These are phyloP conservation scores for Neomonachus schauinslandi DNA, from an alignment of 2,113 vertebrate species.

Conservation along the genomic window DNA sequence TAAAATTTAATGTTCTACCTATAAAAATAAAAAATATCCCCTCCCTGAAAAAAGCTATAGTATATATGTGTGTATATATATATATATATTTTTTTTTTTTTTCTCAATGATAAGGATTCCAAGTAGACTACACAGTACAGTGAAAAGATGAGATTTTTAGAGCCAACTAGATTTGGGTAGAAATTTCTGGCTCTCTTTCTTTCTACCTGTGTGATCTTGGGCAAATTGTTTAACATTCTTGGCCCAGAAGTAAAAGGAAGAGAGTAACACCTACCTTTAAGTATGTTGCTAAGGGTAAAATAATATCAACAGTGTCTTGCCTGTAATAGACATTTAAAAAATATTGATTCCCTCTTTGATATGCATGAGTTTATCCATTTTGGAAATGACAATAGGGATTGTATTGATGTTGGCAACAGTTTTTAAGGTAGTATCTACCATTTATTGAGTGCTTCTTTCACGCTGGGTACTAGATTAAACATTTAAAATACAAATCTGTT, in stretches of 20 bases:
- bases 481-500: neutral
- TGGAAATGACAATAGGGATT: neutral
- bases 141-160: neutral
- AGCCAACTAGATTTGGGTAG: neutral
- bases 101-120: constrained; percentile 41
- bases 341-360: neutral
- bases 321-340: neutral
- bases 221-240: neutral
- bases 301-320: neutral
- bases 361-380: neutral
- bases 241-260: neutral
- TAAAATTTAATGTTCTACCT: constrained; percentile 67
- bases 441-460: neutral
- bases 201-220: neutral
- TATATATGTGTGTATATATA: neutral
- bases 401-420: neutral
- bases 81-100: neutral
- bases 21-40: constrained; percentile 37
- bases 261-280: neutral
- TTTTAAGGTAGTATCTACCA: neutral
- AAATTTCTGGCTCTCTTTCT: neutral
- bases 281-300: neutral
- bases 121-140: neutral
- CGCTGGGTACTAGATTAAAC: neutral
- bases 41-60: neutral